Base-by-base conservation (phyloP, 2,888 invertebrate species). In the Zaprionus lineosus region DNA sequence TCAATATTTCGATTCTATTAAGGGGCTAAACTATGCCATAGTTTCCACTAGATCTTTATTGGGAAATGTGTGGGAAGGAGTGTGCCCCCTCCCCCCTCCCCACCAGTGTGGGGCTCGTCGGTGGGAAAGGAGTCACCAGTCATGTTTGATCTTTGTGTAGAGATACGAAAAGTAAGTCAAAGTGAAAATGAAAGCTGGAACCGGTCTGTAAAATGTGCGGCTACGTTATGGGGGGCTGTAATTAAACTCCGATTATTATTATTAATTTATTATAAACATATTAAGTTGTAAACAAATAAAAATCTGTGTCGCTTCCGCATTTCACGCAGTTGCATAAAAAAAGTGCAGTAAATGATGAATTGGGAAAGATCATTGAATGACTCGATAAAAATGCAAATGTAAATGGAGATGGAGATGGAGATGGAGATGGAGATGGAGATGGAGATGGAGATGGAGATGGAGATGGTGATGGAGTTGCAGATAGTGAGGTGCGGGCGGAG, bases 291-390 rank as follows among this genome's bases (percentile, higher is more conserved):
- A 37, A 31, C 33, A 55, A 19, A 52, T 19, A 14, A 5, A 19
- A 51, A 72, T 58, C 31, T 65, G 51, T 82, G 78, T 66, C 58
- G 64, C 56, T 84, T 75, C 84, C 84, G 69, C 73, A 61, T 79
- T 74, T 60, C 40, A 50, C 48, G 41, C 26, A 19, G 34, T 58
- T 77, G 67, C 77, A 73, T 56, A 63, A 63, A 31, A 51, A 46
- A 62, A 48, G 2, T 47, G 24, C 26, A n/a, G 7, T 33, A 15
- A 41, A 14, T 15, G 40, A 3, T n/a, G n/a, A 37, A 37, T 26
- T 31, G 2, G n/a, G n/a, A n/a, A n/a, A n/a, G n/a, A n/a, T n/a
- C n/a, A n/a, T n/a, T n/a, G n/a, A n/a, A n/a, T n/a, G n/a, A n/a
- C n/a, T n/a, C n/a, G n/a, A n/a, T n/a, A n/a, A n/a, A n/a, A n/a